A percentile compares a stretch with the other conserved stretches of the same genome.
Conservation (phyloP, 2,888 invertebrate species). For the Branchellion lobata region DNA sequence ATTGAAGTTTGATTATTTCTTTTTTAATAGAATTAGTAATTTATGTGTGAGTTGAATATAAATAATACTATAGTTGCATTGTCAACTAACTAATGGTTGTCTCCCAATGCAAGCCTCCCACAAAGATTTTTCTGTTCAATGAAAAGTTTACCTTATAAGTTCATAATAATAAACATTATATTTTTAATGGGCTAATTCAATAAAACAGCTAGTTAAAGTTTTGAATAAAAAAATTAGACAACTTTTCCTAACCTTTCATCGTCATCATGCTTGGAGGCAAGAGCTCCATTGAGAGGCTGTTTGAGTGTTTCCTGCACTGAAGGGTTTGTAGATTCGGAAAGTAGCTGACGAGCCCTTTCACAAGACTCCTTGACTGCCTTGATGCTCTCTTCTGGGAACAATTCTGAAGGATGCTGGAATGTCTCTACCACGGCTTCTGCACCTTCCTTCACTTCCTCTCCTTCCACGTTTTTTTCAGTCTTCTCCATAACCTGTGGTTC, state of each 20-base stretch:
- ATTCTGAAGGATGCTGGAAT: conserved; percentile 8
- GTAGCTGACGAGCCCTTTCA: not conserved
- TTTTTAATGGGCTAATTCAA: too few relatives aligned
- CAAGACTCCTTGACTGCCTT: not conserved
- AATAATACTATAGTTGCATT: not conserved
- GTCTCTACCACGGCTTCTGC: conserved; percentile 8
- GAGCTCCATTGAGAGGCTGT: conserved; percentile 5
- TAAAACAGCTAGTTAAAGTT: not conserved
- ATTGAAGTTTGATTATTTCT: not conserved
- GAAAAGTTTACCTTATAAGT: conserved; percentile 14
- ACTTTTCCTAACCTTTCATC: conserved; percentile 50
- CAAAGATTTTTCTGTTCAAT: conserved; percentile 81
- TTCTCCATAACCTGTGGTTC: too few relatives aligned
- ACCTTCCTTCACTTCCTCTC: conserved; percentile 22
- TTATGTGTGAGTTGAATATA: not conserved
- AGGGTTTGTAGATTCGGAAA: not conserved
- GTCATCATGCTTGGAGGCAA: conserved; percentile 52
- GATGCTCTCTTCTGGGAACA: not conserved
- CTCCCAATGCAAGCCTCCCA: conserved; percentile 97
- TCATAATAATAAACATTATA: not conserved
- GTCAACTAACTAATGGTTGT: conserved; percentile 97
- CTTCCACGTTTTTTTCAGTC: not conserved
- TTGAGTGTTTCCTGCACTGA: not conserved
- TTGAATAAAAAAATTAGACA: conserved; percentile 1
- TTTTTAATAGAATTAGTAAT: not conserved